Evolutionary conservation across 2,797 vertebrate species (phyloP), one percentile per base, ranked within the genome.

Genomic region (Prunella strophiata): DNA sequence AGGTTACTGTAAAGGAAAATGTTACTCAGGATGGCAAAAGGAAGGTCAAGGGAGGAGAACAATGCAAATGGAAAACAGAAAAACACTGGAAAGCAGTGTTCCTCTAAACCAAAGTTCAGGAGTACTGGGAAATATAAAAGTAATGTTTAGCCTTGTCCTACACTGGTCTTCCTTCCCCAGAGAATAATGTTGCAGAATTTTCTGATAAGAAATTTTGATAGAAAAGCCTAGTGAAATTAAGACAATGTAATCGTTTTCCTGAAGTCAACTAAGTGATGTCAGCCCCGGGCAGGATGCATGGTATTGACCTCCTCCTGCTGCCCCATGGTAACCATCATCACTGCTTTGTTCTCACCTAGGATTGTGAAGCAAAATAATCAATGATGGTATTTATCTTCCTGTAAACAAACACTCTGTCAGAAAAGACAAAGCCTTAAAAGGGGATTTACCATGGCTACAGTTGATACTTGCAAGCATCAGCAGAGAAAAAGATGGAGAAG

Each of bases 1-100:
- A 74, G 82, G 74, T 94, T 90, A 92, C 34, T 67, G 51, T 73
- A 79, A 94, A 90, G 52, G 86, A 79, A 82, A 89, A 71, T 48
- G 57, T 66, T 82, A 92, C 66, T 92, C 59, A 72, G 59, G 38
- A 62, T 36, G 29, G 89, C 55, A 93, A 89, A 72, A 90, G 62
- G 16, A 95, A 96, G 63, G 57, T 61, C 8, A 0, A 65, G 29
- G 52, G 57, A 36, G 92, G 32, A 66, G 50, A 66, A 72, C 42
- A 70, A 34, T 52, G 45, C 26, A 78, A 61, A 85, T 14, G 52
- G 42, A 84, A 91, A 89, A 80, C 36, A 59, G 50, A 45, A 84
- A 91, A 89, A 61, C 19, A 40, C 36, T 61, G 58, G 58, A 40
- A 61, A 85, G 50, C 14, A 55, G 10, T 17, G 20, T 38, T 68